Evolutionary conservation across 2,888 invertebrate genomes (phyloP).

Genomic region (Anagyrus pseudococci): DNA sequence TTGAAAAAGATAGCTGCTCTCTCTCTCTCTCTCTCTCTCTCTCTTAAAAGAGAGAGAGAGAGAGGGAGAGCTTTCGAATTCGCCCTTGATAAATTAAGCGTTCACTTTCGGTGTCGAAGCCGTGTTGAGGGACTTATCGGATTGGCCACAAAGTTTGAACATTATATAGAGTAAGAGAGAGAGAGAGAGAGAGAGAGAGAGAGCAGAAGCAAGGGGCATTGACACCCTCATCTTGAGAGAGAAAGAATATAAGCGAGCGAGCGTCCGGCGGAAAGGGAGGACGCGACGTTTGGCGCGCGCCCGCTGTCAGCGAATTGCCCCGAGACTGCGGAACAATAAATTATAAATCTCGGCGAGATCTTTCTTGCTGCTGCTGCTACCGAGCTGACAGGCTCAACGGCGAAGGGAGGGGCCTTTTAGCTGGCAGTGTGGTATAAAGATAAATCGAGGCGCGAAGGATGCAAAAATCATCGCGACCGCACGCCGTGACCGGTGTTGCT

Average conservation of each 20-base stretch:
- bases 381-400: too few relatives aligned
- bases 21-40: too few relatives aligned
- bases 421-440: conserved; percentile 1
- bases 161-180: too few relatives aligned
- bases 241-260: too few relatives aligned
- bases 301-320: conserved; percentile 52
- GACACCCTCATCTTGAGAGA: too few relatives aligned
- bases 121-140: conserved; percentile 13
- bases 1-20: too few relatives aligned
- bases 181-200: too few relatives aligned
- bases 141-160: too few relatives aligned
- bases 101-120: conserved; percentile 24
- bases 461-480: conserved; percentile 11
- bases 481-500: neutral
- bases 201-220: too few relatives aligned
- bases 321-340: conserved; percentile 52
- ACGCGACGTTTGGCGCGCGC: conserved; percentile 46
- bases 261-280: too few relatives aligned
- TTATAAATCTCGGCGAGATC: too few relatives aligned
- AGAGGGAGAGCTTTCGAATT: conserved; percentile 28
- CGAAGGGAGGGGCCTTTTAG: conserved; percentile 28
- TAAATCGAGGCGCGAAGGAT: neutral
- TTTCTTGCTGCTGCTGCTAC: too few relatives aligned
- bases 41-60: conserved; percentile 2
- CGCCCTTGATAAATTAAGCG: conserved; percentile 9